These are phyloP conservation scores for Nothocercus nigrocapillus DNA, from an alignment of 2,113 vertebrate species.

Conservation along the genomic window DNA sequence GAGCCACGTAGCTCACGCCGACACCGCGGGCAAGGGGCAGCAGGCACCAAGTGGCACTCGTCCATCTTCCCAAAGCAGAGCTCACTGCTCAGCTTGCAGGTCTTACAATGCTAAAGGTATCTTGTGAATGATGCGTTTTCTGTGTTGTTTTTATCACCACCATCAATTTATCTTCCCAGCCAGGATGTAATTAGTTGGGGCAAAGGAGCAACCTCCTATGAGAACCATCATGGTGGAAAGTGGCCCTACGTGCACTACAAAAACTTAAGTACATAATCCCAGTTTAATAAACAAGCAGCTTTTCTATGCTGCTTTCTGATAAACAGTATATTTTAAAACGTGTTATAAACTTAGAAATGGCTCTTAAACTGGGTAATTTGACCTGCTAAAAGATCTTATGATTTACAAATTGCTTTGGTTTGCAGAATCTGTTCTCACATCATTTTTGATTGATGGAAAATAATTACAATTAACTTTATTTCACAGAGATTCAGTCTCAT, in stretches of 20 bases:
- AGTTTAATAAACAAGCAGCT: neutral
- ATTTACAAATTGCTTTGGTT: neutral
- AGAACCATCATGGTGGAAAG: neutral
- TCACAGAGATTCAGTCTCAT: neutral
- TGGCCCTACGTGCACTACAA: fast-evolving
- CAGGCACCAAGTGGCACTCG: neutral
- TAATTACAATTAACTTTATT: neutral
- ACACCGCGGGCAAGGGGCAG: neutral
- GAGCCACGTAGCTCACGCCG: fast-evolving
- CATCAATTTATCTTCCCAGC: neutral
- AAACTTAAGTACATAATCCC: neutral
- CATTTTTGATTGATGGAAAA: neutral
- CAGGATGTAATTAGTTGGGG: neutral
- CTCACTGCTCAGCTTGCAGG: neutral
- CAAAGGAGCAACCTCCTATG: neutral
- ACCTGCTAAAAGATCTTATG: neutral
- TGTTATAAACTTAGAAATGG: neutral
- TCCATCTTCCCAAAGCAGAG: neutral
- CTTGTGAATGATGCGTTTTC: neutral
- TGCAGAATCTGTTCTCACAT: neutral
- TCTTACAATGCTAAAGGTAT: neutral
- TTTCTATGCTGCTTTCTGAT: neutral
- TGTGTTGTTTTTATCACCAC: too few species aligned
- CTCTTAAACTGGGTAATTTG: neutral
- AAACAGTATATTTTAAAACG: neutral